Evolutionary conservation across 2,113 vertebrate genomes (phyloP), one percentile per base, ranked within the genome.

Genomic region (Actenoides hombroni): DNA sequence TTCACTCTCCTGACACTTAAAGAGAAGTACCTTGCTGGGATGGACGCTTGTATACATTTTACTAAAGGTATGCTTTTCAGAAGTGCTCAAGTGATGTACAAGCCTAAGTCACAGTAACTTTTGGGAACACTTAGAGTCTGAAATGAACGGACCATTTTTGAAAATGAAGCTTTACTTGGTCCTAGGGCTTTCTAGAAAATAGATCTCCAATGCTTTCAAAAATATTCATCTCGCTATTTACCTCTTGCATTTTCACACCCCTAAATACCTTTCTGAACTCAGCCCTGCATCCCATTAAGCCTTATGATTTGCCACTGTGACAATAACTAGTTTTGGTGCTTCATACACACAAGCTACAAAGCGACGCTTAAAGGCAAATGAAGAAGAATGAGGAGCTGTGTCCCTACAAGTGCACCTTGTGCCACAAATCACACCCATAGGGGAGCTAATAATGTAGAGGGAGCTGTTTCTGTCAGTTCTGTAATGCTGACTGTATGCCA

Each of bases 161-260:
- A 86, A 93, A 97, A 93, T 69, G 57, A 86, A 91, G 53, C 53
- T 63, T 79, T 65, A 63, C 67, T 90, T 82, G 54, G 53, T 86
- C 88, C 65, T 87, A 46, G 81, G 57, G 88, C 54, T 94, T 88
- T 91, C 49, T 35, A 63, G 86, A 94, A 95, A 90, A 65, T 76
- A 49, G 37, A 39, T 42, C 63, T 93, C 48, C 60, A 79, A 25
- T 63, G 49, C 90, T 86, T 91, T 83, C 5, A 2, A 42, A 91
- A 80, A 61, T 71, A 69, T 65, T 91, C 39, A 86, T 88, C 63
- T 84, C 74, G 31, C 88, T 8, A 33, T 86, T 93, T 84, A 23
- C 82, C 63, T 92, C 57, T 68, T 64, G 46, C 39, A 61, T 77
- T 94, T 92, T 85, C 70, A 79, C 24, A 33, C 49, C 54, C 63